These are phyloP conservation scores for Chrysolina oricalcia DNA, from an alignment of 2,888 invertebrate genomes.

Conservation along the genomic window DNA sequence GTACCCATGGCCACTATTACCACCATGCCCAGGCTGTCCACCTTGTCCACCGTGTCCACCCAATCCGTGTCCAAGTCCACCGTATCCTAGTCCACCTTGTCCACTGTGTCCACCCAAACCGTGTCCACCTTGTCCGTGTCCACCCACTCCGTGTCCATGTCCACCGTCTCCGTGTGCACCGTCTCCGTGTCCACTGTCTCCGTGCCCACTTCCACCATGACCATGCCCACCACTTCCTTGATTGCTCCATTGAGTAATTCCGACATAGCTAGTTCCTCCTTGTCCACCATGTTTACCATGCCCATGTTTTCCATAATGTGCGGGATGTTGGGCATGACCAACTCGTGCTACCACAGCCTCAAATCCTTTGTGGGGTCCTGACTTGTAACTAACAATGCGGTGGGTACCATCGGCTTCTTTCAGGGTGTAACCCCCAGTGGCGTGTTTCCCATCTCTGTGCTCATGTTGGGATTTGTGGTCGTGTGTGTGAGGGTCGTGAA, in stretches of 20 bases:
- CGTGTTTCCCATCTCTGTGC: conserved; percentile 63
- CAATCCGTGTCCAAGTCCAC: neutral
- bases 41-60: neutral
- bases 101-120: neutral
- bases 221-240: conserved; percentile 30
- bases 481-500: conserved; percentile 68
- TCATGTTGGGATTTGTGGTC: conserved; percentile 64
- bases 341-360: conserved; percentile 58
- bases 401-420: conserved; percentile 69
- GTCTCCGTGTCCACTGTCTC: neutral
- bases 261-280: conserved; percentile 30
- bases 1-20: neutral
- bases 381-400: conserved; percentile 67
- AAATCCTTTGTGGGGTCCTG: conserved; percentile 54
- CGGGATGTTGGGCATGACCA: conserved; percentile 61
- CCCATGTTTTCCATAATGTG: conserved; percentile 53
- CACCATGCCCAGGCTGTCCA: neutral
- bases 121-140: neutral
- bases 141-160: neutral
- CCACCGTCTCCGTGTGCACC: neutral
- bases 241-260: conserved; percentile 56
- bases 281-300: neutral
- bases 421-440: conserved; percentile 66
- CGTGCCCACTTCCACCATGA: neutral
- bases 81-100: neutral